Evolutionary conservation across 1,140 invertebrate genomes (phyloP).

Genomic region (Neodiprion virginianus): DNA sequence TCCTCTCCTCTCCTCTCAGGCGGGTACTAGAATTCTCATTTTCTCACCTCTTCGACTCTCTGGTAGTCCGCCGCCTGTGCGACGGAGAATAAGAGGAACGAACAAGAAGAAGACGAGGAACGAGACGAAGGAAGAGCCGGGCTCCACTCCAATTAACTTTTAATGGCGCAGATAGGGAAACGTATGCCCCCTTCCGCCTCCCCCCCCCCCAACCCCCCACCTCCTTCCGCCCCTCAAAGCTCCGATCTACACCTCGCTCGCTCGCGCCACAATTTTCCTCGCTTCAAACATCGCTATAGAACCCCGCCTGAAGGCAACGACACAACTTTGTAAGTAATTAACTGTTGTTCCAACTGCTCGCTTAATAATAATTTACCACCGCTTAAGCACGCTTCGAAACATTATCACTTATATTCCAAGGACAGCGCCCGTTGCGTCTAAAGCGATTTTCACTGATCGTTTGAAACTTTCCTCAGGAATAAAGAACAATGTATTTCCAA

Average conservation of each 20-base stretch:
- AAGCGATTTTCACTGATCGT: too few relatives aligned
- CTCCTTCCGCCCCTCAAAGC: conserved; percentile 16
- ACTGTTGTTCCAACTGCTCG: conserved; percentile 52
- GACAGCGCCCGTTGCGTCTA: too few relatives aligned
- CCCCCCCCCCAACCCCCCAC: conserved; percentile 11
- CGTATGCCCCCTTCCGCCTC: conserved; percentile 32
- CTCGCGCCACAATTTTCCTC: too few relatives aligned
- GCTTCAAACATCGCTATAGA: too few relatives aligned
- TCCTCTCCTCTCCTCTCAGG: conserved; percentile 22
- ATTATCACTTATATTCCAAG: neutral
- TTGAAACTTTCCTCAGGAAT: too few relatives aligned
- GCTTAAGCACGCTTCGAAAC: conserved; percentile 9
- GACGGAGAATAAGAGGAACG: too few relatives aligned
- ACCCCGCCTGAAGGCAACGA: conserved; percentile 34
- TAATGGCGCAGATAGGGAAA: conserved; percentile 55
- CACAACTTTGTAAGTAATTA: conserved; percentile 56
- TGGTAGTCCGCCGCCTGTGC: too few relatives aligned
- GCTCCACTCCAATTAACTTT: conserved; percentile 58
- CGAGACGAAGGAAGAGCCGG: conserved; percentile 21
- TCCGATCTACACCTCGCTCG: neutral
- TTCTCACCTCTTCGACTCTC: conserved; percentile 37
- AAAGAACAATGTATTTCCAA: too few relatives aligned
- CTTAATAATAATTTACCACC: conserved; percentile 57
- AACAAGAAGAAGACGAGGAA: neutral
- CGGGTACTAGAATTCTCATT: conserved; percentile 41